Percentiles rank a stretch among this genome's conserved stretches.
These are phyloP conservation scores for Nymphalis c-album DNA, from an alignment of 2,888 invertebrate species.

Conservation along the genomic window DNA sequence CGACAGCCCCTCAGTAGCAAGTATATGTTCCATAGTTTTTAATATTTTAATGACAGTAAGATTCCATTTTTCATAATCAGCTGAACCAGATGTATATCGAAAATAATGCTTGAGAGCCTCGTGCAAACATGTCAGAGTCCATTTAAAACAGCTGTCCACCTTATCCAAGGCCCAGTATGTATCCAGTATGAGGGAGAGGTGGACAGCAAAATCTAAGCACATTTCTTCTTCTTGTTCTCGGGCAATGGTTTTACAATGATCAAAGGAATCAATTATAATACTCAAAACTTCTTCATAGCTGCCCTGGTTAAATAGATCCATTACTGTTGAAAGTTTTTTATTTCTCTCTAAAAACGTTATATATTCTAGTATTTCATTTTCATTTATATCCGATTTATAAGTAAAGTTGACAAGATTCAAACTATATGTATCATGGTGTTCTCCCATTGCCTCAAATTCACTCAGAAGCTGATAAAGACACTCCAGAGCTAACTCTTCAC, in stretches of 20 bases:
- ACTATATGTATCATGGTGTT: slow-evolving; percentile 58
- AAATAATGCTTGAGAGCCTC: slow-evolving; percentile 86
- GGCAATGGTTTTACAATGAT: slow-evolving; percentile 73
- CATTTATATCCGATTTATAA: slow-evolving; percentile 64
- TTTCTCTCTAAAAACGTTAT: slow-evolving; percentile 75
- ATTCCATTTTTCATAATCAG: slow-evolving; percentile 75
- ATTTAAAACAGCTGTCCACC: slow-evolving; percentile 85
- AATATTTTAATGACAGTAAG: slow-evolving; percentile 71
- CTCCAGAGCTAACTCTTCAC: slow-evolving; percentile 69
- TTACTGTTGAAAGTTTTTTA: slow-evolving; percentile 83
- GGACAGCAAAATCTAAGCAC: slow-evolving; percentile 80
- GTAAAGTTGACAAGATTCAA: slow-evolving; percentile 66
- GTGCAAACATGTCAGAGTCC: slow-evolving; percentile 88
- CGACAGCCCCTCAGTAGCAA: slow-evolving; percentile 68
- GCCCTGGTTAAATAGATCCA: slow-evolving; percentile 84
- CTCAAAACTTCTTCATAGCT: slow-evolving; percentile 84
- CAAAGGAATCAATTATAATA: slow-evolving; percentile 86
- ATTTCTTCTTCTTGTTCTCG: slow-evolving; percentile 71
- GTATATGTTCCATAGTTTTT: slow-evolving; percentile 72
- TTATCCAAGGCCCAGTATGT: slow-evolving; percentile 84
- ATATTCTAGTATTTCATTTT: slow-evolving; percentile 58
- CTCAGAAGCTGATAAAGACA: slow-evolving; percentile 67
- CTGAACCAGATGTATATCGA: slow-evolving; percentile 65
- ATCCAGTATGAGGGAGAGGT: slow-evolving; percentile 83
- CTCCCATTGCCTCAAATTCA: slow-evolving; percentile 74